Evolutionary conservation across 2,797 vertebrate species (phyloP), one percentile per base, ranked within the genome.

Genomic region (Myotis daubentonii): DNA sequence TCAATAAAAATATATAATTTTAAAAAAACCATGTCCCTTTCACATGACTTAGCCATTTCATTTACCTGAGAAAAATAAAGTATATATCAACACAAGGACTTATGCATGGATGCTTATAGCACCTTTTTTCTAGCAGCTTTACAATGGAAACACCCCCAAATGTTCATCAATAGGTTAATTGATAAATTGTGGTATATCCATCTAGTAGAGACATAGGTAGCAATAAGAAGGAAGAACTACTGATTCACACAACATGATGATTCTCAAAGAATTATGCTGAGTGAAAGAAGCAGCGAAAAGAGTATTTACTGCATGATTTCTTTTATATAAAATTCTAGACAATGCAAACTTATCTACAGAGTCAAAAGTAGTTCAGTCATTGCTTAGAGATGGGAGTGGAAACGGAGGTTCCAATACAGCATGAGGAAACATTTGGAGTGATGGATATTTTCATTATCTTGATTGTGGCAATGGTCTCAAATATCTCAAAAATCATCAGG

Each of bases 1-100:
- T 62, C 28, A 62, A 62, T 62, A 62, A 62, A 30, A 62, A 62
- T 30, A 30, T 62, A 13, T 62, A 30, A 30, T 62, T 30, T 15
- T 2, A 0, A 3, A 62, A 30, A 62, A 62, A 62, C 13, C 3
- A 93, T 22, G 9, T 6, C 62, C 25, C 62, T 74, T 41, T 51
- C 20, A 74, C 13, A 25, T 28, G 44, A 90, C 41, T 20, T 80
- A 79, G 20, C 19, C 71, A 68, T 79, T 33, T 44, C 49, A 83
- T 74, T 92, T 79, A 49, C 33, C 25, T n/a, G 66, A 89, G 65
- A 87, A 53, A 92, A 89, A 86, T 76, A 86, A 94, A 68, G 20
- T 36, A 53, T 28, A 8, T 19, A 1, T 83, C n/a, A 47, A 55
- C 11, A 78, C 12, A 78, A 89, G n/a, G 28, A 82, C 33, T 38